phyloP scores from a whole-genome alignment of 1,140 invertebrate species.

The Meteorus sp. region DNA sequence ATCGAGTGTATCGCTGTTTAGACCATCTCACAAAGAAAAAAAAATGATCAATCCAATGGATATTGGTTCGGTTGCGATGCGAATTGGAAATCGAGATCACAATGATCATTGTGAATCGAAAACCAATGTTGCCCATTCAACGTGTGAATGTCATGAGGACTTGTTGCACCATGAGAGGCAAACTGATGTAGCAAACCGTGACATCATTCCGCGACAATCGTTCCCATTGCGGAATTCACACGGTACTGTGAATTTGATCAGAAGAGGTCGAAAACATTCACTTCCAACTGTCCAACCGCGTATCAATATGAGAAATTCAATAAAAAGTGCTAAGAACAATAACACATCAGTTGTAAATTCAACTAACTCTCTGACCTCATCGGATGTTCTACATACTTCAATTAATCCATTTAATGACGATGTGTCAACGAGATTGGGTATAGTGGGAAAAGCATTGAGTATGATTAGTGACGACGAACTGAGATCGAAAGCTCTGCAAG shows the following conservation, averaged over 20 bases:
- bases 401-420: constrained; percentile 1
- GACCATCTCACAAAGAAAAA: too few species aligned
- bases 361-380: too few species aligned
- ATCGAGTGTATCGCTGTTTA: too few species aligned
- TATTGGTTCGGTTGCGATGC: too few species aligned
- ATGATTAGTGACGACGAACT: constrained; percentile 22
- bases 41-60: too few species aligned
- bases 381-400: neutral
- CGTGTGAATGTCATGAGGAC: neutral
- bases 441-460: constrained; percentile 24
- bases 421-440: constrained; percentile 14
- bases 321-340: too few species aligned
- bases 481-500: constrained; percentile 23
- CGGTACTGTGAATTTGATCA: neutral
- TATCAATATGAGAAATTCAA: neutral
- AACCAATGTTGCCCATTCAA: too few species aligned
- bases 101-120: too few species aligned
- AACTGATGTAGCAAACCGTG: neutral
- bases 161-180: neutral
- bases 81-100: too few species aligned
- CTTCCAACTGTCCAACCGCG: neutral
- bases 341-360: too few species aligned
- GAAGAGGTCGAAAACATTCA: neutral
- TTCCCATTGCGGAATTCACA: neutral
- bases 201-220: neutral